Conservation (phyloP, 2,797 vertebrate species). For the Tapera naevia region DNA sequence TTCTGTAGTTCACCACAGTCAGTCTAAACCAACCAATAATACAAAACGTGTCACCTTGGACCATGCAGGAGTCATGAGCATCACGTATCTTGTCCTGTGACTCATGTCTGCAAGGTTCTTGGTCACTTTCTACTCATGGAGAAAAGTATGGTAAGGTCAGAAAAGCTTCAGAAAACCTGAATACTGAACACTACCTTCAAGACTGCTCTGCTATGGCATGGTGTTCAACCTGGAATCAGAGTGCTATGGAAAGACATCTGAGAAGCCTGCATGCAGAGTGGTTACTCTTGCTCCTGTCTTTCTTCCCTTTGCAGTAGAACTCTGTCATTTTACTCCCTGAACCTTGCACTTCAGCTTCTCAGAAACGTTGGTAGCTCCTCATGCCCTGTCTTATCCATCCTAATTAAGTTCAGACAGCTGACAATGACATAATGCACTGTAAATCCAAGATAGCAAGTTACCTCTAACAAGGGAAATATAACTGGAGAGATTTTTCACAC, state of each 20-base stretch:
- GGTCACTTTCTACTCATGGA: not conserved
- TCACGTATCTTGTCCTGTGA: not conserved
- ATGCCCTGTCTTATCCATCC: not conserved
- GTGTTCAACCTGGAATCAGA: not conserved
- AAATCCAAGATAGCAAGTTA: not conserved
- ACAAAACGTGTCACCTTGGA: not conserved
- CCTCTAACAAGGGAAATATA: not conserved
- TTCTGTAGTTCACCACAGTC: not conserved
- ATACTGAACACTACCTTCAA: not conserved
- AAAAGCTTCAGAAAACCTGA: not conserved
- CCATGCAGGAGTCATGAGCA: not conserved
- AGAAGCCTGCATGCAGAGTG: not conserved
- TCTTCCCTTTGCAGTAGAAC: not conserved
- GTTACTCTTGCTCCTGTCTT: not conserved
- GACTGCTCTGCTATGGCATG: not conserved
- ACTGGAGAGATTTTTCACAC: not conserved
- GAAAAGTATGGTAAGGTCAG: not conserved
- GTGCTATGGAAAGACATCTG: not conserved
- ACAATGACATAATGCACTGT: not conserved
- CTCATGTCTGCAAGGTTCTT: not conserved
- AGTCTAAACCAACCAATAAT: not conserved
- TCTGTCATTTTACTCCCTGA: not conserved
- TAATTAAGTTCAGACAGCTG: not conserved
- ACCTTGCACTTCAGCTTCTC: not conserved
- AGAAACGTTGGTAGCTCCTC: not conserved